Evolutionary conservation across 2,113 vertebrate species (phyloP).

Genomic region (Malurus alboscapulatus): DNA sequence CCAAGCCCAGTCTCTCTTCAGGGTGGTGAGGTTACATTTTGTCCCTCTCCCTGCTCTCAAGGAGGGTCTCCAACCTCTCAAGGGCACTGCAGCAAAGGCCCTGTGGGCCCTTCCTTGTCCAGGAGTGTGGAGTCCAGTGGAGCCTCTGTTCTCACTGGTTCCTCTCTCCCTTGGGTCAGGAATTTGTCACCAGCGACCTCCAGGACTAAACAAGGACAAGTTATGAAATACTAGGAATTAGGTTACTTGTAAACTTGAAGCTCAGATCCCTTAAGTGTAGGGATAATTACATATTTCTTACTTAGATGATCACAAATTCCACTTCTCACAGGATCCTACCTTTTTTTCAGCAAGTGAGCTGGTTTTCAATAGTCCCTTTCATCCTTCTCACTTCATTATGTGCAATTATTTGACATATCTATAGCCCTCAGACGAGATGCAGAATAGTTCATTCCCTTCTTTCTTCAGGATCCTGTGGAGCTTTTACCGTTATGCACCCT

Average conservation of each 20-base stretch:
- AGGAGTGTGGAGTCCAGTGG: too few relatives aligned
- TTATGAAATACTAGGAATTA: neutral
- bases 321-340: neutral
- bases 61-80: neutral
- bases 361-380: neutral
- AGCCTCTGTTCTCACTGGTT: neutral
- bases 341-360: neutral
- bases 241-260: neutral
- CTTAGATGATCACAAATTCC: neutral
- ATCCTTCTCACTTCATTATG: neutral
- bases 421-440: neutral
- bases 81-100: neutral
- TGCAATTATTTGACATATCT: neutral
- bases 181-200: neutral
- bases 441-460: neutral
- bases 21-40: neutral
- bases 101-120: neutral
- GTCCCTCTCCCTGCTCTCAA: neutral
- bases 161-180: neutral
- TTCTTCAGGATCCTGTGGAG: neutral
- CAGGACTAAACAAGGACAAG: neutral
- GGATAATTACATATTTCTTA: neutral
- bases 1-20: neutral
- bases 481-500: neutral
- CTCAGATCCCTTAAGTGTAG: neutral